Conservation (phyloP, 2,797 vertebrate species). For the Oreochromis grahami region DNA sequence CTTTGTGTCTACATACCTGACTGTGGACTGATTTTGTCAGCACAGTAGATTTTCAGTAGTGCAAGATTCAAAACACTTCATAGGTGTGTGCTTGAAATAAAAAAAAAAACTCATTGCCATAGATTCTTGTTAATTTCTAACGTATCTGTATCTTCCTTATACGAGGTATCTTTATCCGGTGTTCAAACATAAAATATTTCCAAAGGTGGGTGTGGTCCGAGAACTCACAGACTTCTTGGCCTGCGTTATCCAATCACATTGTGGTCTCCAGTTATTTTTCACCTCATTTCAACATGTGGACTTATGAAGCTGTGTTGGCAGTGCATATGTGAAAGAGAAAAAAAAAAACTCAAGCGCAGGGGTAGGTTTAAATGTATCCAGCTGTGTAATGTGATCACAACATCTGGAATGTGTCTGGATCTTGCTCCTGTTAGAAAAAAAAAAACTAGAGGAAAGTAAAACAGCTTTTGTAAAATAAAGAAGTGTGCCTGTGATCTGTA, state of each 20-base stretch:
- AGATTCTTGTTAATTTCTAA: not conserved
- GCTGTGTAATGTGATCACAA: constrained; percentile 73
- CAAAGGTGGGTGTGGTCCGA: not conserved
- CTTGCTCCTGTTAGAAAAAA: constrained; percentile 35
- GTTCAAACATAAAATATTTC: not conserved
- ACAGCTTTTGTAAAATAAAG: constrained; percentile 60
- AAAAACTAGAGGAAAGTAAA: constrained; percentile 40
- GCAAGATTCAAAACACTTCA: not conserved
- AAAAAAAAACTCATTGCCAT: not conserved
- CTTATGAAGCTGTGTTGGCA: not conserved
- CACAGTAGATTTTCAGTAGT: not conserved
- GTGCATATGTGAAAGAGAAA: constrained; percentile 11
- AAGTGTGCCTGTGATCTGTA: constrained; percentile 40
- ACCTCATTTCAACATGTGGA: constrained; percentile 14
- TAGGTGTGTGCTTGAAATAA: not conserved
- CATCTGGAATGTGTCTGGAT: constrained; percentile 73
- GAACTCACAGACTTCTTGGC: not conserved
- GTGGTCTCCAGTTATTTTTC: constrained; percentile 16
- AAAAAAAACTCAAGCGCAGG: constrained; percentile 16
- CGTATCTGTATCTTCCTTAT: not conserved
- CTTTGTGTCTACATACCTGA: not conserved
- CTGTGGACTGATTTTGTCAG: not conserved
- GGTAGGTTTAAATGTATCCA: constrained; percentile 63
- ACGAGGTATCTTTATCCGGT: not conserved
- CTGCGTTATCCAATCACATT: not conserved